Base-by-base conservation (phyloP, 2,888 invertebrate genomes). In the Sericinus montela region DNA sequence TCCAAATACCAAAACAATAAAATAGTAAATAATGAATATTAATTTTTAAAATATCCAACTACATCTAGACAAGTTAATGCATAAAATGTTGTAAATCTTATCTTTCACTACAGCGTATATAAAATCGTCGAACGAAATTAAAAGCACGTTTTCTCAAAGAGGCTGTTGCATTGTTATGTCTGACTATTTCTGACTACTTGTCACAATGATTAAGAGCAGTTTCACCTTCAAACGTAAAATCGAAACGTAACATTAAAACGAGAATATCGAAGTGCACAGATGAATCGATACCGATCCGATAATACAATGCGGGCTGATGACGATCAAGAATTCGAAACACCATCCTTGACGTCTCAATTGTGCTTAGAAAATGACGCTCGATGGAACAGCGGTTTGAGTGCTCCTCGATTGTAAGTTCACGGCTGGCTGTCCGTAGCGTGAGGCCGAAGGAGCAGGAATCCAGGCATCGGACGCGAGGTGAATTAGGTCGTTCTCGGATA, bases 281-380 rank as follows among this genome's bases (percentile, higher is more conserved):
- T 52, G 53, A 69, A 67, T 75, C 69, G 71, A 75, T 75, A 73
- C 74, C 74, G 75, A 72, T 71, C 75, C 74, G 70, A 69, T 67
- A 59, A 45, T 76, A 69, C 75, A 81, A 81, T 68, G 52, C 63
- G 67, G 74, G 75, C 75, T 80, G 79, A 80, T 78, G 57, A 62
- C 70, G 76, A 78, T 82, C 83, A 86, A 84, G 85, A 85, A 77
- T 73, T 70, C 59, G 57, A 58, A 58, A 62, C 62, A 62, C 62
- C 54, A 52, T 36, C 60, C 70, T 67, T 73, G 69, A 67, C 58
- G 57, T 67, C 67, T 67, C 66, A 68, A 72, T 71, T 73, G 60
- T 68, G 52, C 42, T 51, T 50, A 41, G 42, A 41, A 32, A 25
- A 44, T 19, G 15, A 44, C 13, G 7, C 39, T 45, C 45, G 35